phyloP scores from a whole-genome alignment of 2,888 invertebrate species.

The Eupeodes latifasciatus region DNA sequence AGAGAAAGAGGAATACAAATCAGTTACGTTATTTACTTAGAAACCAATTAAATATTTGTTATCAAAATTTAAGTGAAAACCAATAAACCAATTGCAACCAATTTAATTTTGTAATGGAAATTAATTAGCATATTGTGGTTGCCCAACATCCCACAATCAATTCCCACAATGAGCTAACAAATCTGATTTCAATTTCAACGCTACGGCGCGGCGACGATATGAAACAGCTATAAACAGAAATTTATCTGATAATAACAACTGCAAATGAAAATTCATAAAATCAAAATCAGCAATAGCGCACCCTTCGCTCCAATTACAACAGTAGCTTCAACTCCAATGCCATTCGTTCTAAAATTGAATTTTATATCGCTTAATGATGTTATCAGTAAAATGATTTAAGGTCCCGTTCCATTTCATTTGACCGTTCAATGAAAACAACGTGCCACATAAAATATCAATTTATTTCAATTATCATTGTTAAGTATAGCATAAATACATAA shows the following conservation, averaged over 20 bases:
- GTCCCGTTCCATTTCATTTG: conserved; percentile 22
- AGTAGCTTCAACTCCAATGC: conserved; percentile 38
- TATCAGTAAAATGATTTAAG: conserved; percentile 73
- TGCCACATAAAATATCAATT: conserved; percentile 69
- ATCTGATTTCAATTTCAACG: conserved; percentile 22
- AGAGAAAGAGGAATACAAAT: not conserved
- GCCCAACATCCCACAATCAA: conserved; percentile 48
- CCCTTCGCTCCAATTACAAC: conserved; percentile 62
- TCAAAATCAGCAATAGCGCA: conserved; percentile 42
- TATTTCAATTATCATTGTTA: conserved; percentile 74
- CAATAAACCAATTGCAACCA: conserved; percentile 72
- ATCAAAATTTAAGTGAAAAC: conserved; percentile 62
- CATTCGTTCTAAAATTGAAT: conserved; percentile 75
- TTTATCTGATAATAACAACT: conserved; percentile 65
- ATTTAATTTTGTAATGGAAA: conserved; percentile 71
- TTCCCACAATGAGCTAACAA: conserved; percentile 38
- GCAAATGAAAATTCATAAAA: conserved; percentile 53
- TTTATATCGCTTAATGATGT: conserved; percentile 74
- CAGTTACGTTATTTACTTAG: conserved; percentile 2
- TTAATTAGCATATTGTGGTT: conserved; percentile 75
- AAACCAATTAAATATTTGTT: conserved; percentile 62
- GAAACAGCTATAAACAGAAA: conserved; percentile 22
- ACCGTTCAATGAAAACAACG: conserved; percentile 41
- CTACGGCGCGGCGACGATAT: not conserved
- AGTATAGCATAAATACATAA: conserved; percentile 57